Percentiles rank a stretch among this genome's conserved stretches.
Evolutionary conservation across 2,113 vertebrate species (phyloP).

Genomic region (Helogale parvula): DNA sequence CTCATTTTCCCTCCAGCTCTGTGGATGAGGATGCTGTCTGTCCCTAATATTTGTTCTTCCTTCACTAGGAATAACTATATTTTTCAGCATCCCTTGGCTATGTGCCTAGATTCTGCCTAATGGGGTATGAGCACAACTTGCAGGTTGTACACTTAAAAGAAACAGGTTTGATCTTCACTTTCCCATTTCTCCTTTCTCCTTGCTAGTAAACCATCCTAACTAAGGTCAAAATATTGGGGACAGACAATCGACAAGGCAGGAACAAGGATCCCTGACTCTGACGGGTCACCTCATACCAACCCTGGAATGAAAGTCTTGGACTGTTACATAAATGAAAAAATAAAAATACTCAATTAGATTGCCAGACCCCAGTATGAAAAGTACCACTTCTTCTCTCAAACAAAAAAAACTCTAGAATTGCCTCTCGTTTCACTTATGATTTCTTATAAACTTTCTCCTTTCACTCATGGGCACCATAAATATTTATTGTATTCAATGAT

Average conservation of each 20-base stretch:
- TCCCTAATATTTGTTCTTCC: not conserved
- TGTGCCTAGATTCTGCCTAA: not conserved
- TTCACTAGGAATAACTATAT: not conserved
- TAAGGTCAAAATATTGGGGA: not conserved
- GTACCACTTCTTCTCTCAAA: not conserved
- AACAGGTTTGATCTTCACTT: not conserved
- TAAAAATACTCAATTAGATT: not conserved
- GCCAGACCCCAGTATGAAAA: not conserved
- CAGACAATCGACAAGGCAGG: not conserved
- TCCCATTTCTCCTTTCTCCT: not conserved
- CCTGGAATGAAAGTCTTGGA: not conserved
- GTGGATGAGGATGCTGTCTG: not conserved
- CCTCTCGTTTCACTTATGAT: not conserved
- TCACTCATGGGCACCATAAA: constrained; percentile 59
- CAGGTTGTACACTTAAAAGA: not conserved
- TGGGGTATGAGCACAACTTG: not conserved
- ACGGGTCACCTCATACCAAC: not conserved
- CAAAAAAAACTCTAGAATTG: constrained; percentile 18
- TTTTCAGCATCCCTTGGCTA: not conserved
- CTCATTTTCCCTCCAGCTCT: not conserved
- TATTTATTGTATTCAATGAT: constrained; percentile 73
- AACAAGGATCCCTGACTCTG: not conserved
- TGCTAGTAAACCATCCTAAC: not conserved
- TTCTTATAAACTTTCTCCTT: constrained; percentile 43
- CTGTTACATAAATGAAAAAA: not conserved